Evolutionary conservation across 2,888 invertebrate species (phyloP), one percentile per base, ranked within the genome.

Genomic region (Pandemis cinnamomeana): DNA sequence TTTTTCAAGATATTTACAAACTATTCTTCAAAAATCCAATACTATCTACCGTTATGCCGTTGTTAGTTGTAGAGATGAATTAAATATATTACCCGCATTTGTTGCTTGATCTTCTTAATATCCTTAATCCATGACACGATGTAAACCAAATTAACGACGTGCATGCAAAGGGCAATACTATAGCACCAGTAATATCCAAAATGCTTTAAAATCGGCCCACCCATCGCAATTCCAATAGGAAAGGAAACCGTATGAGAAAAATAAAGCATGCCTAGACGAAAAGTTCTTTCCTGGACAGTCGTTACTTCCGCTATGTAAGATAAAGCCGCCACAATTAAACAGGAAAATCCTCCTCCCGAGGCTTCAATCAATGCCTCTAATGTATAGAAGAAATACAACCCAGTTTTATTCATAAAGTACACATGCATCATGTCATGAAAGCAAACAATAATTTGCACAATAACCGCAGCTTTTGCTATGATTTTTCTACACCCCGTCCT

Each of bases 141-240:
- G 36, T 84, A 84, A 0, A 78, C 8, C 51, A 82, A 53, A 74
- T 83, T 84, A 5, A 82, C 46, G 6, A 78, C 0, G 68, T 83
- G 80, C 7, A 84, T 36, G 1, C 70, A 44, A 41, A 79, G 69
- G 2, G 82, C 69, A 6, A 81, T 68, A 20, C 80, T 80, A 62
- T 82, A 86, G 20, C 80, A 77, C 62, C 70, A 75, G 15, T 75
- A 77, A 84, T 96, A 85, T 8, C 84, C 84, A 44, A 77, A 76
- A 7, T 70, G 64, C 42, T 80, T 83, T 27, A 84, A 69, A 15
- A 86, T 72, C 4, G 84, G 66, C 4, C 86, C 85, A 72, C 82
- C 84, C 0, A 81, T 70, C 2, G 80, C 80, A 15, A 82, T 70
- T 5, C 84, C 85, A 5, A 85, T 77, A 0, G 84, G 85, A 71